phyloP scores from a whole-genome alignment of 2,888 invertebrate genomes.

The Platycheirus albimanus region DNA sequence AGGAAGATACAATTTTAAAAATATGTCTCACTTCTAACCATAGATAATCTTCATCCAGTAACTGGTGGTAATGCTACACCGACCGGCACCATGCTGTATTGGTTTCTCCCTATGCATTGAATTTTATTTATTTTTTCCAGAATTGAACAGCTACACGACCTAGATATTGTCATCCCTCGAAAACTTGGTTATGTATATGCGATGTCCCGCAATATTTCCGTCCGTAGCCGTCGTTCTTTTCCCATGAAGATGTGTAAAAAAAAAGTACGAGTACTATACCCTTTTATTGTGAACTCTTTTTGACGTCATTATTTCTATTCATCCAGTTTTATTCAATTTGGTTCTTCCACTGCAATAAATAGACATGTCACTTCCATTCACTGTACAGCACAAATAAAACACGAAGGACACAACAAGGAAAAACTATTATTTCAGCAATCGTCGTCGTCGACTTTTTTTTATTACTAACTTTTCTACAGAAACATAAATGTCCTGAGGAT shows the following conservation, averaged over 20 bases:
- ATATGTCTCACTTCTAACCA: neutral
- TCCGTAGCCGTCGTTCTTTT: neutral
- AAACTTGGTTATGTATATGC: slow-evolving; percentile 27
- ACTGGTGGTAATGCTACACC: neutral
- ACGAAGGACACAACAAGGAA: slow-evolving; percentile 12
- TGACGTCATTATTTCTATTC: slow-evolving; percentile 58
- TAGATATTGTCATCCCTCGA: slow-evolving; percentile 17
- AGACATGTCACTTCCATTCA: slow-evolving; percentile 49
- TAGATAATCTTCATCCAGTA: neutral
- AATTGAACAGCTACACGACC: slow-evolving; percentile 36
- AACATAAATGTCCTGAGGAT: slow-evolving; percentile 12
- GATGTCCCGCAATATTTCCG: slow-evolving; percentile 38
- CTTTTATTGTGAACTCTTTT: slow-evolving; percentile 41
- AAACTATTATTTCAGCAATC: slow-evolving; percentile 31
- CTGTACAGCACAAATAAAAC: slow-evolving; percentile 8
- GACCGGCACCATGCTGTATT: neutral
- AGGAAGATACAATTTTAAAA: neutral
- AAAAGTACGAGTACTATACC: neutral
- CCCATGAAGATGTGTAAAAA: neutral
- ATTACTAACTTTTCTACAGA: slow-evolving; percentile 4
- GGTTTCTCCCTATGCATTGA: slow-evolving; percentile 1
- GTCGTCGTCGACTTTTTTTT: slow-evolving; percentile 9
- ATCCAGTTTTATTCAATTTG: slow-evolving; percentile 61
- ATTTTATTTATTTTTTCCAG: neutral
- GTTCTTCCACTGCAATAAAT: slow-evolving; percentile 43